A percentile compares a stretch with the other conserved stretches of the same genome.
These are phyloP conservation scores for Phortica okadai DNA, from an alignment of 2,888 invertebrate genomes.

Conservation along the genomic window DNA sequence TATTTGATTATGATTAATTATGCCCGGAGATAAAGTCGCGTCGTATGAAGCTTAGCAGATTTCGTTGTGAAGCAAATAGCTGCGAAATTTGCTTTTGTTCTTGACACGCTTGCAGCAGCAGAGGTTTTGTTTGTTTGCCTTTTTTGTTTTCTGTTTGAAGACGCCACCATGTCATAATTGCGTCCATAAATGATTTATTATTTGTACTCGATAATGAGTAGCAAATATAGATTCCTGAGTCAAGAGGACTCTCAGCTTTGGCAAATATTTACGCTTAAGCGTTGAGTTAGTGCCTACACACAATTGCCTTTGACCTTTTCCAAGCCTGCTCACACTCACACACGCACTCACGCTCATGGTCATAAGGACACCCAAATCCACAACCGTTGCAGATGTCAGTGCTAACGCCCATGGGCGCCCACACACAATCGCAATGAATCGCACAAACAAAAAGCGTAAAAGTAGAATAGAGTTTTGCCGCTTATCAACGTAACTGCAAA, in stretches of 20 bases:
- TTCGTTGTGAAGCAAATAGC: constrained; percentile 1
- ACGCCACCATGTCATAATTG: background rate
- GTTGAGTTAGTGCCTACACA: background rate
- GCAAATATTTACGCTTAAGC: background rate
- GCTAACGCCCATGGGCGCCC: background rate
- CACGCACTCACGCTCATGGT: constrained; percentile 3
- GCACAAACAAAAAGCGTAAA: constrained; percentile 39
- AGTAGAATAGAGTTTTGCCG: constrained; percentile 49
- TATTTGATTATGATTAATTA: constrained; percentile 32
- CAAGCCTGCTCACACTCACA: constrained; percentile 7
- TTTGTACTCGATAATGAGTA: constrained; percentile 65
- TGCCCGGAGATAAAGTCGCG: background rate
- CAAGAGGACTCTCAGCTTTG: background rate
- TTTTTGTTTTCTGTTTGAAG: background rate
- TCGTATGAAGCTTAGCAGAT: background rate
- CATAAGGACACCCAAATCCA: background rate
- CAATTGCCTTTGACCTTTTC: constrained; percentile 62
- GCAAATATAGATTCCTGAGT: constrained; percentile 38
- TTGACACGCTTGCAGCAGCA: background rate
- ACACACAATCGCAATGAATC: constrained; percentile 13
- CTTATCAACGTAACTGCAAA: constrained; percentile 67
- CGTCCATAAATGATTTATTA: constrained; percentile 58
- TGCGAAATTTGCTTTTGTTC: background rate
- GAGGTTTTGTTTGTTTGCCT: background rate
- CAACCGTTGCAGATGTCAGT: background rate